Conservation (phyloP, 2,113 vertebrate species). For the Tupaia tana region DNA sequence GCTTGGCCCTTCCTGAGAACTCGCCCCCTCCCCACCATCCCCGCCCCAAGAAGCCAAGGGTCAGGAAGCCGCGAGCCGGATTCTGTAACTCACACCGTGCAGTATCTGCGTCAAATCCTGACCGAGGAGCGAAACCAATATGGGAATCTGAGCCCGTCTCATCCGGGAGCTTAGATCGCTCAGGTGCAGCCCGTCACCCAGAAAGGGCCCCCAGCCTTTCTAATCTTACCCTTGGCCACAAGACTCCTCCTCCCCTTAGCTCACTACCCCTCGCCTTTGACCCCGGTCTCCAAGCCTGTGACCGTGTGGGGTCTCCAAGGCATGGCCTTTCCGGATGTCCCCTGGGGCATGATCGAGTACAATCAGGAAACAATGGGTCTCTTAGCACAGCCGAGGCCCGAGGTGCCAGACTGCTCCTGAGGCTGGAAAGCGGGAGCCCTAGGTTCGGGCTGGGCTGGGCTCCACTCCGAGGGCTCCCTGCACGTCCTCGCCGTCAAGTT, state of each 20-base stretch:
- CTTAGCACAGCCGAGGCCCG: background rate
- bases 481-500: background rate
- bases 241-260: background rate
- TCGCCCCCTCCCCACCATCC: background rate
- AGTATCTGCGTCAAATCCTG: conserved; percentile 58
- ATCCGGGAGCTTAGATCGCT: background rate
- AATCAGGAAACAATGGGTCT: background rate
- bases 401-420: too few species aligned
- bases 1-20: background rate
- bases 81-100: conserved; percentile 65
- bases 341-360: background rate
- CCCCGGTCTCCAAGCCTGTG: background rate
- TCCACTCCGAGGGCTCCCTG: too few species aligned
- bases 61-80: conserved; percentile 47
- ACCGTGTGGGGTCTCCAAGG: too few species aligned
- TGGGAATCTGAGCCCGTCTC: conserved; percentile 57
- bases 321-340: background rate
- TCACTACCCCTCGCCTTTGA: background rate
- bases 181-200: background rate
- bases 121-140: conserved; percentile 63
- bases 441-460: background rate
- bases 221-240: background rate
- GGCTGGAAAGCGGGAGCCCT: background rate
- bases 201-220: conserved; percentile 21
- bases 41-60: conserved; percentile 21